Conservation (phyloP, 2,888 invertebrate genomes). For the Ophioninae sp. region DNA sequence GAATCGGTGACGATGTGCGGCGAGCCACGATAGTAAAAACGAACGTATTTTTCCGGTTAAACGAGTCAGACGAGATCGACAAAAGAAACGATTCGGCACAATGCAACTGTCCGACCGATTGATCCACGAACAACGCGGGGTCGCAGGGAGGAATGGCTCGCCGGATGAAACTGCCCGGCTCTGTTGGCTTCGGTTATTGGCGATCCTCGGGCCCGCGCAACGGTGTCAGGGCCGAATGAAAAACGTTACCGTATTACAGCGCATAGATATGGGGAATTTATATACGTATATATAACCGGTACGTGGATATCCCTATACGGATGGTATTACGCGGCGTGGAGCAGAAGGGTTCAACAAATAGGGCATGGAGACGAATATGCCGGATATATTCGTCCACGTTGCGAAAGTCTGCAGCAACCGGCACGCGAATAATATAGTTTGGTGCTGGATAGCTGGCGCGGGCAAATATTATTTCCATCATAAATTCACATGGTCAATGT, state of each 20-base stretch:
- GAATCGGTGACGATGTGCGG: slow-evolving; percentile 58
- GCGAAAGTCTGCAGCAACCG: slow-evolving; percentile 23
- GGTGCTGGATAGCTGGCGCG: slow-evolving; percentile 22
- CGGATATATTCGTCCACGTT: slow-evolving; percentile 49
- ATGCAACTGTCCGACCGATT: slow-evolving; percentile 56
- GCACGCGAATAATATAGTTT: slow-evolving; percentile 35
- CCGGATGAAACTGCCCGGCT: slow-evolving; percentile 27
- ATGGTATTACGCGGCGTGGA: slow-evolving; percentile 37
- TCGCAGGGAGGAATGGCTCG: slow-evolving; percentile 12
- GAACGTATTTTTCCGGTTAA: slow-evolving; percentile 62
- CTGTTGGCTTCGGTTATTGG: slow-evolving; percentile 43
- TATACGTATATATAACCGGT: slow-evolving; percentile 7
- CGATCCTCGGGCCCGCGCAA: slow-evolving; percentile 15
- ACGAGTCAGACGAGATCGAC: slow-evolving; percentile 58
- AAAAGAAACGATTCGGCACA: slow-evolving; percentile 60
- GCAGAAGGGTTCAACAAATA: slow-evolving; percentile 57
- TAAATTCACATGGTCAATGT: slow-evolving; percentile 15
- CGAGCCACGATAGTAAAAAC: slow-evolving; percentile 57
- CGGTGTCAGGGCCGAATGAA: slow-evolving; percentile 37
- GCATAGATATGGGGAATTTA: slow-evolving; percentile 30
- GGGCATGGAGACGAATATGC: slow-evolving; percentile 33
- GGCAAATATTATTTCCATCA: slow-evolving; percentile 40
- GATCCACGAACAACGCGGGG: slow-evolving; percentile 41
- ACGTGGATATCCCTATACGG: slow-evolving; percentile 15
- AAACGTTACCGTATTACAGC: slow-evolving; percentile 42